Percentiles rank a stretch among this genome's conserved stretches.
phyloP scores from a whole-genome alignment of 2,113 vertebrate genomes.

The Murina feae region DNA sequence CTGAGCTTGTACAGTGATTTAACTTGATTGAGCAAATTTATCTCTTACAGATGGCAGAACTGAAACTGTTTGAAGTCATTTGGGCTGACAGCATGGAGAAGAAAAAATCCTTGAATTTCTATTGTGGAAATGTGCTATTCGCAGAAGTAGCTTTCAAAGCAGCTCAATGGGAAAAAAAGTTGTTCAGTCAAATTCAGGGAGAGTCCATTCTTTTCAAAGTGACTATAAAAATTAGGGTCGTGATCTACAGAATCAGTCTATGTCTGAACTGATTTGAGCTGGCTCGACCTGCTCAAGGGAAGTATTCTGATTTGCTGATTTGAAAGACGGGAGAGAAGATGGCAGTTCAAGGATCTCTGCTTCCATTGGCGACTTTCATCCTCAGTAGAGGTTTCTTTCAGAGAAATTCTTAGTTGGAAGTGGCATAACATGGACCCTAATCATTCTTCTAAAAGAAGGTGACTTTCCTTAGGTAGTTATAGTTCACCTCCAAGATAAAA shows the following conservation, averaged over 20 bases:
- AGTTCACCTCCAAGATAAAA: not conserved
- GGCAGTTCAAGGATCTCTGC: conserved; percentile 22
- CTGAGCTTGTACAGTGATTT: conserved; percentile 46
- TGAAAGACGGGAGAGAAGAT: conserved; percentile 25
- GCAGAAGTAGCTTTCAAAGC: conserved; percentile 56
- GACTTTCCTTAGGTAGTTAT: not conserved
- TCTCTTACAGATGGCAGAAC: conserved; percentile 61
- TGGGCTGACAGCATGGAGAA: conserved; percentile 57
- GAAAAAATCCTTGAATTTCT: conserved; percentile 67
- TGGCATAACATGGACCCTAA: not conserved
- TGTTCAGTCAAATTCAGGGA: conserved; percentile 60
- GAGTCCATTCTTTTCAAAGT: conserved; percentile 60
- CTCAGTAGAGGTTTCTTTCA: not conserved
- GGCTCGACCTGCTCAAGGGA: not conserved
- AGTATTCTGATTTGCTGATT: not conserved
- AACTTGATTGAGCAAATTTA: conserved; percentile 66
- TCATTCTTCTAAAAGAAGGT: not conserved
- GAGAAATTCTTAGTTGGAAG: not conserved
- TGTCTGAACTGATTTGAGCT: conserved; percentile 13
- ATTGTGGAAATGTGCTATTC: conserved; percentile 53
- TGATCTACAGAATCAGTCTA: conserved; percentile 52
- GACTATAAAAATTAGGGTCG: conserved; percentile 61
- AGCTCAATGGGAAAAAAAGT: conserved; percentile 37
- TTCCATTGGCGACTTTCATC: conserved; percentile 16
- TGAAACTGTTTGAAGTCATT: conserved; percentile 59